Conservation (phyloP, 2,797 vertebrate species). For the Spondyliosoma cantharus region DNA sequence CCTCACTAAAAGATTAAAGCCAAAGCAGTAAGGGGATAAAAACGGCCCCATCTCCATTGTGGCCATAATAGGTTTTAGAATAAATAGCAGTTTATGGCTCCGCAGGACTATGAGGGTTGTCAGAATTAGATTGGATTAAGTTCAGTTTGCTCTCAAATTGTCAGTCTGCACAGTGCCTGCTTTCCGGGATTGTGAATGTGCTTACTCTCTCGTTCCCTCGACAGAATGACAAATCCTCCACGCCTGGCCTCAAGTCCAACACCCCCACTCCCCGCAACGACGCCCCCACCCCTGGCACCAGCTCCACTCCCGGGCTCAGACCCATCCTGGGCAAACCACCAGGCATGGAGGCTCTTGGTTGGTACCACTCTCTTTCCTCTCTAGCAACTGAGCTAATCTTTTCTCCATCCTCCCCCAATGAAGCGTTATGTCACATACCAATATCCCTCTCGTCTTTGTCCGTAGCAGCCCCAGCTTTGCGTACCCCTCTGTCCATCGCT, state of each 20-base stretch:
- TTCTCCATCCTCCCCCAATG: constrained; percentile 27
- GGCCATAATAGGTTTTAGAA: constrained; percentile 86
- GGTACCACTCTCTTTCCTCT: constrained; percentile 72
- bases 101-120: constrained; percentile 82
- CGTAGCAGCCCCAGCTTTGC: constrained; percentile 89
- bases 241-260: constrained; percentile 98
- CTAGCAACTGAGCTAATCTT: constrained; percentile 41
- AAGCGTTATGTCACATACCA: constrained; percentile 29
- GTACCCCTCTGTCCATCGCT: constrained; percentile 95
- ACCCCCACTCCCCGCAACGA: constrained; percentile 97
- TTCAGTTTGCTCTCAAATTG: constrained; percentile 81
- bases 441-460: constrained; percentile 49
- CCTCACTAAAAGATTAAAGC: constrained; percentile 82
- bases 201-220: constrained; percentile 69
- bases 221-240: constrained; percentile 99
- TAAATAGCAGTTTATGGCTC: constrained; percentile 86
- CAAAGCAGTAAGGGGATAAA: constrained; percentile 83
- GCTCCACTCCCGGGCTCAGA: constrained; percentile 95
- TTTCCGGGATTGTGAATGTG: constrained; percentile 73
- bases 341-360: constrained; percentile 96
- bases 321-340: constrained; percentile 96
- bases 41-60: constrained; percentile 83
- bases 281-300: constrained; percentile 97
- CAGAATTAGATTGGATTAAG: constrained; percentile 86
- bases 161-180: constrained; percentile 78